Conservation (phyloP, 2,797 vertebrate species). For the Yasuhikotakia modesta region DNA sequence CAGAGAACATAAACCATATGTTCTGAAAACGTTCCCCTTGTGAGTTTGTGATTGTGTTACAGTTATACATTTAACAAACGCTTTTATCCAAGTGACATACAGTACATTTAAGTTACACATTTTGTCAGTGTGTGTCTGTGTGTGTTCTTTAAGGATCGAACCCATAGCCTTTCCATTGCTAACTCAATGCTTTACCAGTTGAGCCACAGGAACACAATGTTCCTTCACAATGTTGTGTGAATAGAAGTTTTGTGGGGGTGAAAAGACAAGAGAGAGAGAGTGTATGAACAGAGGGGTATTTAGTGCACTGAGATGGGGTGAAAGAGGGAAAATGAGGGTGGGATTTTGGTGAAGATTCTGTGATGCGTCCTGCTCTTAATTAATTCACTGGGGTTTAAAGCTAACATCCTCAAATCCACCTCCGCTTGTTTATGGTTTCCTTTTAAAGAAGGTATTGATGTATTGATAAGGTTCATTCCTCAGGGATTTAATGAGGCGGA, state of each 20-base stretch:
- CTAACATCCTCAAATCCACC: constrained; percentile 19
- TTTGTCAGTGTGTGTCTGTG: too few relatives aligned
- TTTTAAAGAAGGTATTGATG: constrained; percentile 21
- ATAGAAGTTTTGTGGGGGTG: constrained; percentile 11
- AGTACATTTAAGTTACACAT: too few relatives aligned
- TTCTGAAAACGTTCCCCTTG: too few relatives aligned
- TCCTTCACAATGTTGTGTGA: background rate
- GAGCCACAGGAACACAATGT: too few relatives aligned
- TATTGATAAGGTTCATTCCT: constrained; percentile 36
- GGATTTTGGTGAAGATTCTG: constrained; percentile 14
- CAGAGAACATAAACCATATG: too few relatives aligned
- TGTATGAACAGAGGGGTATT: constrained; percentile 13
- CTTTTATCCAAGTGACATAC: too few relatives aligned
- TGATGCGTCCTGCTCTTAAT: constrained; percentile 35
- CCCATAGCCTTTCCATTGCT: too few relatives aligned
- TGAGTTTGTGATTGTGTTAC: too few relatives aligned
- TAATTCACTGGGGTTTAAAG: constrained; percentile 38
- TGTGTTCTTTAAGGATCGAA: too few relatives aligned
- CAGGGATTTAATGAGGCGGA: constrained; percentile 51
- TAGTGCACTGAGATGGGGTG: background rate
- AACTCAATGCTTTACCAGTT: too few relatives aligned
- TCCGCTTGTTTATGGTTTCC: constrained; percentile 31
- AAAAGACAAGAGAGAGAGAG: background rate
- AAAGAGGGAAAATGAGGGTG: constrained; percentile 24
- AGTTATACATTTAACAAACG: too few relatives aligned